Conservation (phyloP, 2,888 invertebrate genomes). For the Cabera pusaria region DNA sequence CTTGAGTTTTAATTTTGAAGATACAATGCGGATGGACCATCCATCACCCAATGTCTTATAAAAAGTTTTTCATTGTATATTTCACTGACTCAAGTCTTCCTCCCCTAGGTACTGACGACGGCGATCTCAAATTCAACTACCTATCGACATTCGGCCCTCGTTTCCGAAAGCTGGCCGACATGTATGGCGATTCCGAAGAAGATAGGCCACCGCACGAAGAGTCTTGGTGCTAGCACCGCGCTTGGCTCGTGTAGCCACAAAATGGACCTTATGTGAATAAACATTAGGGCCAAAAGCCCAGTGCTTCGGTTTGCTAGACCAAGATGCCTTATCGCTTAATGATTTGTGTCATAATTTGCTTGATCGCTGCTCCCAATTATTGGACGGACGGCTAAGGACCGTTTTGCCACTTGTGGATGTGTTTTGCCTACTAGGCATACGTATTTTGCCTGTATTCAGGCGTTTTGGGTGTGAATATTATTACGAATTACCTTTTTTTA, state of each 20-base stretch:
- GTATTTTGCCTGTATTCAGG: conserved; percentile 2
- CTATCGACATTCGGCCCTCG: conserved; percentile 97
- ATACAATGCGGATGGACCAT: too few species aligned
- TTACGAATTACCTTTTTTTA: too few species aligned
- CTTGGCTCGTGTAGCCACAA: conserved; percentile 75
- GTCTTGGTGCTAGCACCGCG: conserved; percentile 90
- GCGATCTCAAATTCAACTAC: conserved; percentile 97
- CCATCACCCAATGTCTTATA: too few species aligned
- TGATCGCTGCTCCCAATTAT: conserved; percentile 14
- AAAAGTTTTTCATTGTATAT: too few species aligned
- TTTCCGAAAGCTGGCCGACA: conserved; percentile 96
- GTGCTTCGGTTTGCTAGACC: conserved; percentile 42
- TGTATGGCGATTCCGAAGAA: conserved; percentile 97
- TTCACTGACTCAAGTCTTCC: too few species aligned
- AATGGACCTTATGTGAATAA: conserved; percentile 35
- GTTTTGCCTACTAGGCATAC: too few species aligned
- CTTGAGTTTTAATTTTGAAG: too few species aligned
- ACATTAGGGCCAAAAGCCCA: conserved; percentile 27
- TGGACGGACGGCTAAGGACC: conserved; percentile 1
- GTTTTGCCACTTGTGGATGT: conserved; percentile 7
- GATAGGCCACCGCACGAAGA: conserved; percentile 91
- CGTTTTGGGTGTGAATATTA: conserved; percentile 11
- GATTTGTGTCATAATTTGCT: conserved; percentile 38
- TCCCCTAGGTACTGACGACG: conserved; percentile 90
- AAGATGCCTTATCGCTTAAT: conserved; percentile 66